phyloP scores from a whole-genome alignment of 2,797 vertebrate genomes.

The Nyctalus aviator region DNA sequence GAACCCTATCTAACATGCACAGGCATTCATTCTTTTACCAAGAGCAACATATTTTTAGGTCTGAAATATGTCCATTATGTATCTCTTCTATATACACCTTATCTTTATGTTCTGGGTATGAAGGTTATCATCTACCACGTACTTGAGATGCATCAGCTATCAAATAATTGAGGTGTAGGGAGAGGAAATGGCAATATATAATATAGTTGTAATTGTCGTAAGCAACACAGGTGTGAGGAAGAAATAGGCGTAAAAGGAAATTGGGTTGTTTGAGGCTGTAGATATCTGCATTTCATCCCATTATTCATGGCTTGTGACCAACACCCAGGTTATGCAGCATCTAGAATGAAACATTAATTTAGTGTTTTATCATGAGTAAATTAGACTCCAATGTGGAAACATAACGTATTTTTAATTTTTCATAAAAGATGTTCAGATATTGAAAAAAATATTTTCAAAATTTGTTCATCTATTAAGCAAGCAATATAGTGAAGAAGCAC shows the following conservation, averaged over 20 bases:
- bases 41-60: not conserved
- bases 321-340: not conserved
- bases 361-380: not conserved
- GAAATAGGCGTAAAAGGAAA: not conserved
- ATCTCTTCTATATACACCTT: not conserved
- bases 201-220: not conserved
- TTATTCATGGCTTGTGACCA: not conserved
- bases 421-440: not conserved
- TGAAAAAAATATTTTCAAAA: not conserved
- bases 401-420: constrained; percentile 11
- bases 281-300: not conserved
- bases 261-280: not conserved
- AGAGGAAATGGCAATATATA: not conserved
- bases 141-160: not conserved
- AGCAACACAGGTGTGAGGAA: not conserved
- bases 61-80: not conserved
- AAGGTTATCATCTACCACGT: not conserved
- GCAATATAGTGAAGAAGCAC: not conserved
- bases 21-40: not conserved
- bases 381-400: not conserved
- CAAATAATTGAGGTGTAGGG: not conserved
- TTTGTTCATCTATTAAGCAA: not conserved
- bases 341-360: constrained; percentile 14
- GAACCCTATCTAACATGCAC: not conserved
- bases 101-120: not conserved